These are phyloP conservation scores for Octomys mimax DNA, from an alignment of 2,797 vertebrate species.

Conservation along the genomic window DNA sequence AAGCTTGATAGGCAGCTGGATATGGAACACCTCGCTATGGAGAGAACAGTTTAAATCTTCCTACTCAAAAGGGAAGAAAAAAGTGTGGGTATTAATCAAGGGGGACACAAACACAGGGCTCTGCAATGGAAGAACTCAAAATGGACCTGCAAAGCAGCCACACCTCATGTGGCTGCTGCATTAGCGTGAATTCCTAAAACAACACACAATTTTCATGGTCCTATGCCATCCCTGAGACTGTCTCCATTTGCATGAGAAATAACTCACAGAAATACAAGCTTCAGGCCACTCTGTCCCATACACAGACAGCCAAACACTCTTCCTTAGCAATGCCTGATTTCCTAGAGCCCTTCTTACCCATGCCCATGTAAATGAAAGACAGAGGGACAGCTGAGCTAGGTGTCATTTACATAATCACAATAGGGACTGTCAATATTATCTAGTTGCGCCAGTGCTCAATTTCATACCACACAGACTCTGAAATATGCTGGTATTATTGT, in stretches of 20 bases:
- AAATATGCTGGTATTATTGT: constrained; percentile 25
- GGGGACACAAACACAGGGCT: constrained; percentile 47
- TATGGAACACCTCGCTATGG: constrained; percentile 80
- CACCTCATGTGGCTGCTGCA: neutral
- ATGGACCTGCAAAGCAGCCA: neutral
- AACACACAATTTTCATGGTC: neutral
- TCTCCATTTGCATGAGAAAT: constrained; percentile 56
- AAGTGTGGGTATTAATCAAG: constrained; percentile 74
- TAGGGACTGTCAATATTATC: constrained; percentile 41
- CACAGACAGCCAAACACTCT: constrained; percentile 53
- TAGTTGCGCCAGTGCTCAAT: constrained; percentile 33
- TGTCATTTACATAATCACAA: constrained; percentile 60
- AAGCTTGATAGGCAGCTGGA: constrained; percentile 87
- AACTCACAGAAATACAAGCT: neutral
- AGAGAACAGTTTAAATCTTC: constrained; percentile 87
- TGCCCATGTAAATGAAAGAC: neutral
- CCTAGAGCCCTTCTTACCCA: neutral
- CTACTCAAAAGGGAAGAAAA: constrained; percentile 84
- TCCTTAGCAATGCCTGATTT: neutral
- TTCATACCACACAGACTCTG: constrained; percentile 51
- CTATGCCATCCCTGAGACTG: neutral
- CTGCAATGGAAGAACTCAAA: constrained; percentile 63
- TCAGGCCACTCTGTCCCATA: constrained; percentile 38
- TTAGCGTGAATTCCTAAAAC: neutral
- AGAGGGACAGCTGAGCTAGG: neutral